Conservation (phyloP, 2,113 vertebrate genomes). For the Hylia prasina region DNA sequence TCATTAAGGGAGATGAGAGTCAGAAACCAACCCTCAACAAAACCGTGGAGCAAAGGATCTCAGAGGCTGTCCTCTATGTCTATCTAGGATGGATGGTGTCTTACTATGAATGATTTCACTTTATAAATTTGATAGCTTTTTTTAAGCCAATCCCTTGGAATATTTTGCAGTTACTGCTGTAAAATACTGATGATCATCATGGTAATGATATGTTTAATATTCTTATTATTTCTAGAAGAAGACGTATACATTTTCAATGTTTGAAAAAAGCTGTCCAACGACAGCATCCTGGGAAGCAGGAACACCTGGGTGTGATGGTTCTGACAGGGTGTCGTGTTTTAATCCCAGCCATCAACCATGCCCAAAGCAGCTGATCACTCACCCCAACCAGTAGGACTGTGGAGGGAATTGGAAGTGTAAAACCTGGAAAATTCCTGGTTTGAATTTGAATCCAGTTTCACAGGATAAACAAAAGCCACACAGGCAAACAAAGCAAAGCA, state of each 20-base stretch:
- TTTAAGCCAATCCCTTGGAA: background rate
- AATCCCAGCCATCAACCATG: background rate
- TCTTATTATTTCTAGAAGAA: background rate
- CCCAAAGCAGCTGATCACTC: fast-evolving
- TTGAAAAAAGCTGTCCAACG: background rate
- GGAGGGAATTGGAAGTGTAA: background rate
- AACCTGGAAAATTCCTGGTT: background rate
- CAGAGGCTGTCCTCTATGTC: background rate
- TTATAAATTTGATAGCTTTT: background rate
- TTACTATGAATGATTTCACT: background rate
- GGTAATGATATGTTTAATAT: background rate
- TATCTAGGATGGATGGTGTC: background rate
- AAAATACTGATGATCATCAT: background rate
- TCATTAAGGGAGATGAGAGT: background rate
- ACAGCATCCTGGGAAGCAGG: background rate
- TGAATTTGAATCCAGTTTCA: background rate
- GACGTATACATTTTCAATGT: background rate
- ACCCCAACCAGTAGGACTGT: background rate
- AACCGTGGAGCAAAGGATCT: background rate
- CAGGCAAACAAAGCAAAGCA: background rate
- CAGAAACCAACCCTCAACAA: background rate
- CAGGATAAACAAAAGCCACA: background rate
- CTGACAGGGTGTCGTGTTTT: fast-evolving
- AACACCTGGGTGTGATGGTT: background rate
- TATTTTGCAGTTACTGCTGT: background rate